A percentile compares a stretch with the other conserved stretches of the same genome.
Evolutionary conservation across 2,113 vertebrate species (phyloP).

Genomic region (Aramus guarauna): DNA sequence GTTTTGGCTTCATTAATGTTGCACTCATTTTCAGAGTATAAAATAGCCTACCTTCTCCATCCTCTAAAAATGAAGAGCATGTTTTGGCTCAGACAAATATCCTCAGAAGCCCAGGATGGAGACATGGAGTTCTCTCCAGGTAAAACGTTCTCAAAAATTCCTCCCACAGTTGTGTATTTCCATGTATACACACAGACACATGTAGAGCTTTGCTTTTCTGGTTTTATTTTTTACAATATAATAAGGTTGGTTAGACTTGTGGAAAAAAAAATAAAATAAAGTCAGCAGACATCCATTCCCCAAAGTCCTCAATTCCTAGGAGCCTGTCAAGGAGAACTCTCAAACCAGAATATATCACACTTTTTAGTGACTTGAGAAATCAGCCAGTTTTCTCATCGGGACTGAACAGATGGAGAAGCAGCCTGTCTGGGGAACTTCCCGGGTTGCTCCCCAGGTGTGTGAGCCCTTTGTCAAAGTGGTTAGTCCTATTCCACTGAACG

Average conservation of each 20-base stretch:
- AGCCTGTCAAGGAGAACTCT: neutral
- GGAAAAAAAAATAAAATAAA: neutral
- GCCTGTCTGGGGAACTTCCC: neutral
- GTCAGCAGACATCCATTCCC: neutral
- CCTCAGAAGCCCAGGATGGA: neutral
- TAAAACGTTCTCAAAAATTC: neutral
- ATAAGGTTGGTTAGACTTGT: neutral
- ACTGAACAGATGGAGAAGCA: constrained; percentile 12
- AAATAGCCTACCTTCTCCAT: neutral
- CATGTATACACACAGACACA: rapidly evolving
- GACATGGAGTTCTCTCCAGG: neutral
- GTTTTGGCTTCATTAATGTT: neutral
- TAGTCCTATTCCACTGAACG: neutral
- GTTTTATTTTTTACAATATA: neutral
- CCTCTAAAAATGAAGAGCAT: neutral
- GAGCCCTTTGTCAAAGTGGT: neutral
- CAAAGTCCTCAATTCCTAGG: neutral
- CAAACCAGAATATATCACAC: neutral
- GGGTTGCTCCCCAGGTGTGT: neutral
- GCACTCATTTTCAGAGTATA: neutral
- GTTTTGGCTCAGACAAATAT: neutral
- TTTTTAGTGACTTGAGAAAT: neutral
- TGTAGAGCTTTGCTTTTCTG: neutral
- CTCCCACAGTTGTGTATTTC: rapidly evolving
- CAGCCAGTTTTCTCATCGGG: neutral